phyloP scores from a whole-genome alignment of 2,888 invertebrate genomes.

The Parnassius orleans region DNA sequence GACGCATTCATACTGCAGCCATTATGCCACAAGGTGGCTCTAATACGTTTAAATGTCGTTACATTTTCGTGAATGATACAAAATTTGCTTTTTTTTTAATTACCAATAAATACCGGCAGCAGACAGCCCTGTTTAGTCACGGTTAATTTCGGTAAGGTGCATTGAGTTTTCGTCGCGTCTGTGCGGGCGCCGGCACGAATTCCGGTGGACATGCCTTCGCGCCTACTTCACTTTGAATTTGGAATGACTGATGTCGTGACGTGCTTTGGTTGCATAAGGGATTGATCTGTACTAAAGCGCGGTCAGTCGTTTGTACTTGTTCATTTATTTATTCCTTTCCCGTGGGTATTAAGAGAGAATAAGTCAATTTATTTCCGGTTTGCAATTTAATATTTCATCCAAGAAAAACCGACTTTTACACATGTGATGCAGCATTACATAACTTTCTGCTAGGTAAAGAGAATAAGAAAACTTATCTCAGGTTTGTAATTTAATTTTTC shows the following conservation, averaged over 20 bases:
- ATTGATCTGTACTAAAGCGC: slow-evolving; percentile 28
- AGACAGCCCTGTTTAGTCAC: slow-evolving; percentile 50
- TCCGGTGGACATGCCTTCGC: slow-evolving; percentile 33
- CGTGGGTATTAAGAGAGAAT: too few relatives aligned
- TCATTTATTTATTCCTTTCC: background rate
- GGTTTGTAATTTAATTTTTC: too few relatives aligned
- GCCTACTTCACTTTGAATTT: slow-evolving; percentile 53
- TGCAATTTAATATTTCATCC: too few relatives aligned
- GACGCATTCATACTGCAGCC: too few relatives aligned
- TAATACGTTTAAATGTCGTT: too few relatives aligned
- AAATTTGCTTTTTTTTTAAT: background rate
- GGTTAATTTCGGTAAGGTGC: slow-evolving; percentile 52
- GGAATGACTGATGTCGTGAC: slow-evolving; percentile 54
- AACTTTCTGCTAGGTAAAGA: too few relatives aligned
- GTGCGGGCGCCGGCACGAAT: slow-evolving; percentile 15
- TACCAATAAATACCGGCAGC: slow-evolving; percentile 26
- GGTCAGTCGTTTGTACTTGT: slow-evolving; percentile 35
- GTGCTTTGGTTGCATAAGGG: slow-evolving; percentile 46
- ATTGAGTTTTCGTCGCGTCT: slow-evolving; percentile 22
- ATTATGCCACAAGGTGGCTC: too few relatives aligned
- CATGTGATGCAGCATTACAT: too few relatives aligned
- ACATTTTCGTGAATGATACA: too few relatives aligned
- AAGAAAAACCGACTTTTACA: too few relatives aligned
- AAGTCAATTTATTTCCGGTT: too few relatives aligned
- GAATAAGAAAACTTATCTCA: too few relatives aligned